phyloP scores from a whole-genome alignment of 2,113 vertebrate genomes.

The Turdus rufiventris region DNA sequence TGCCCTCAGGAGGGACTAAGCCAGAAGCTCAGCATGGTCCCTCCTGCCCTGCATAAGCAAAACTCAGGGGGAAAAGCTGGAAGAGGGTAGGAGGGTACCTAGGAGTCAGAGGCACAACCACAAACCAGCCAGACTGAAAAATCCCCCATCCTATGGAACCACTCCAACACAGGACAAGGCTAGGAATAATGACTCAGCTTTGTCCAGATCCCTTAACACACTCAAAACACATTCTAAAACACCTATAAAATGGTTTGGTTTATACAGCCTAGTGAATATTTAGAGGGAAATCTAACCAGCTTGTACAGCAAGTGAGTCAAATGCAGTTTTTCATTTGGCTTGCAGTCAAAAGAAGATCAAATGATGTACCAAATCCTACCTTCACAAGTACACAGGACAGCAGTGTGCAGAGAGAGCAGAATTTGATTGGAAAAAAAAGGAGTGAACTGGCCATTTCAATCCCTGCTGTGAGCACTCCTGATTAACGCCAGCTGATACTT shows the following conservation, averaged over 20 bases:
- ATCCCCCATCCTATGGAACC: fast-evolving
- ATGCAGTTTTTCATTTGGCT: neutral
- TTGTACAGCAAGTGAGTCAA: neutral
- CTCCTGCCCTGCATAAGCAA: neutral
- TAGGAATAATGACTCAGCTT: neutral
- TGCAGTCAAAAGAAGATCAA: neutral
- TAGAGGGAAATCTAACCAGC: neutral
- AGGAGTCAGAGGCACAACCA: neutral
- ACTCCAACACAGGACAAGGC: neutral
- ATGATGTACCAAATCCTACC: neutral
- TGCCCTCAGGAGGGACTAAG: neutral
- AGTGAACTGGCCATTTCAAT: neutral
- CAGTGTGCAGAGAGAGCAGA: neutral
- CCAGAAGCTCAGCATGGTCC: neutral
- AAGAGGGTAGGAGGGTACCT: neutral
- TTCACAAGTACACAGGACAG: neutral
- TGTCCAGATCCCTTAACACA: neutral
- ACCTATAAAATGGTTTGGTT: neutral
- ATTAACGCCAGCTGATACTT: slow-evolving; percentile 7
- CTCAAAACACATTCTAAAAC: neutral
- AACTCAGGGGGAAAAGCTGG: neutral
- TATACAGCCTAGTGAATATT: neutral
- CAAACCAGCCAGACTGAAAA: neutral
- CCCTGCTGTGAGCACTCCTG: neutral
- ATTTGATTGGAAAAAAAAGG: neutral